phyloP scores from a whole-genome alignment of 2,797 vertebrate genomes.

The Eulemur rubriventer region DNA sequence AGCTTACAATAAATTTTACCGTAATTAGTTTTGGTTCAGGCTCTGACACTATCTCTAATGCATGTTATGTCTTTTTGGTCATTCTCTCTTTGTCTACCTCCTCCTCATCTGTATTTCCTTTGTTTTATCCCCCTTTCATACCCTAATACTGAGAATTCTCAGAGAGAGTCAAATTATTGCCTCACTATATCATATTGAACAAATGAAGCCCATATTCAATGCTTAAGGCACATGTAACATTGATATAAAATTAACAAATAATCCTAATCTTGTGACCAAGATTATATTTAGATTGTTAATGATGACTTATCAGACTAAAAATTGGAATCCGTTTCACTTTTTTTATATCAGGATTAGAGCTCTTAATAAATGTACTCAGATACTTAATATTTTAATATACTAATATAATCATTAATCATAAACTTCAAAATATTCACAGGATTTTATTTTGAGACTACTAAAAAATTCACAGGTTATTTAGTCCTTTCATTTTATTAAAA shows the following conservation, averaged over 20 bases:
- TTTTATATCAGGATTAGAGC: not conserved
- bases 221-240: not conserved
- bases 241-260: not conserved
- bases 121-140: not conserved
- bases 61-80: not conserved
- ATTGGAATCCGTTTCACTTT: not conserved
- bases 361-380: not conserved
- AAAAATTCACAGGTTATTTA: not conserved
- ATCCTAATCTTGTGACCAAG: not conserved
- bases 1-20: not conserved
- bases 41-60: not conserved
- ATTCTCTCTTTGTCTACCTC: not conserved
- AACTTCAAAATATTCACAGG: not conserved
- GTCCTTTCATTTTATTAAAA: not conserved
- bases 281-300: not conserved
- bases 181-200: not conserved
- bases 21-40: not conserved
- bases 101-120: not conserved
- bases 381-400: not conserved
- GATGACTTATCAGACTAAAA: not conserved
- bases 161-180: not conserved
- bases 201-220: not conserved
- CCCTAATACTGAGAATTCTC: not conserved
- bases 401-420: not conserved
- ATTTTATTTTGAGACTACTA: not conserved